These are phyloP conservation scores for Agrenia bidenticulata DNA, from an alignment of 2,888 invertebrate genomes.

Conservation along the genomic window DNA sequence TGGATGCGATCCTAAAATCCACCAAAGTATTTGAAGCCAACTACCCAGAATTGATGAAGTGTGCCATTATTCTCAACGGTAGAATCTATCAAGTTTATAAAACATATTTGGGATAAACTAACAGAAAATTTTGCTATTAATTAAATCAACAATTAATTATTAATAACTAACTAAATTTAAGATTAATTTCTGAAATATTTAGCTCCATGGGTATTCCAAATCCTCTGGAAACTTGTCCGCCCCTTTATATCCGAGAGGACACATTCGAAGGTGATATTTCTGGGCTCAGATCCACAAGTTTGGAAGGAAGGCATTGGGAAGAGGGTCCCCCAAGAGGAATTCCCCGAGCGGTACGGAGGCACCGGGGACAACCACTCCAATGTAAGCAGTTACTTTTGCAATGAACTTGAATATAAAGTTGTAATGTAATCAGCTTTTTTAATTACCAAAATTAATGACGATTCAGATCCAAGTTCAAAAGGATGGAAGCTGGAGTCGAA, in stretches of 20 bases:
- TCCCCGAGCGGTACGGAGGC: neutral
- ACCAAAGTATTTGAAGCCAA: neutral
- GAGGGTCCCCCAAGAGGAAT: neutral
- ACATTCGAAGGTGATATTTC: neutral
- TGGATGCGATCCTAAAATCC: no score
- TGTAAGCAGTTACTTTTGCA: no score
- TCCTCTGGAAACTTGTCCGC: neutral
- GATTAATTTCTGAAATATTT: neutral
- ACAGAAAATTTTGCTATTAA: no score
- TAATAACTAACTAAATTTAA: neutral
- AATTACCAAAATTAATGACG: no score
- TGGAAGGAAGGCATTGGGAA: neutral
- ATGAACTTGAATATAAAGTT: no score
- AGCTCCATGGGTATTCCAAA: constrained; percentile 1
- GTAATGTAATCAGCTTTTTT: no score
- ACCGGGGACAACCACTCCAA: no score
- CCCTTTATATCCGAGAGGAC: neutral
- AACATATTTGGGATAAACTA: no score
- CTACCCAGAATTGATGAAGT: neutral
- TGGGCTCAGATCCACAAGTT: neutral
- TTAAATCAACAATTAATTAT: no score
- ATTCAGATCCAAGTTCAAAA: no score
- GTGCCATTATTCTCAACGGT: neutral
- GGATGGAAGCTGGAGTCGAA: no score
- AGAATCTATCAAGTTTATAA: no score